phyloP scores from a whole-genome alignment of 2,113 vertebrate species.

The Ellobius talpinus region DNA sequence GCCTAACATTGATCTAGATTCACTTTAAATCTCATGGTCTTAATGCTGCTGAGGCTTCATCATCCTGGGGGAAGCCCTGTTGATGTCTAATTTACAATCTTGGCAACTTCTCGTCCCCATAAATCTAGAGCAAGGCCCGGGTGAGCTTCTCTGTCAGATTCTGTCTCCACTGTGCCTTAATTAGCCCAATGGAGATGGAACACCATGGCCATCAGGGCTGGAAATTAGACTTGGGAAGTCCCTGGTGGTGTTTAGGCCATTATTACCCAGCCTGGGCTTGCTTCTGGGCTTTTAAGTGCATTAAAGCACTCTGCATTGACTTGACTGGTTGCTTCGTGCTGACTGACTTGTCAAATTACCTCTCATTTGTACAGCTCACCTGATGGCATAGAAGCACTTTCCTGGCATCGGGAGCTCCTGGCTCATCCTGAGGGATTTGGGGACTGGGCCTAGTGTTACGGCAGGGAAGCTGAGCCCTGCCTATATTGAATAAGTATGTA shows the following conservation, averaged over 20 bases:
- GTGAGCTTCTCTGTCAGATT: conserved; percentile 51
- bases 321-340: neutral
- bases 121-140: conserved; percentile 65
- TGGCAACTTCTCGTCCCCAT: conserved; percentile 56
- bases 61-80: conserved; percentile 60
- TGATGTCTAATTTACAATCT: conserved; percentile 43
- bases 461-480: neutral
- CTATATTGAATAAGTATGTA: neutral
- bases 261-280: conserved; percentile 61
- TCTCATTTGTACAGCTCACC: conserved; percentile 64
- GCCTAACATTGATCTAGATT: neutral
- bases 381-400: conserved; percentile 65
- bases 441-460: neutral
- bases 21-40: conserved; percentile 34
- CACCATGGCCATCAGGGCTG: conserved; percentile 3
- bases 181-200: conserved; percentile 67
- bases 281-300: conserved; percentile 77
- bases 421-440: conserved; percentile 54
- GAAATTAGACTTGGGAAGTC: conserved; percentile 72
- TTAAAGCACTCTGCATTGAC: conserved; percentile 71
- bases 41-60: neutral
- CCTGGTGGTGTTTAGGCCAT: conserved; percentile 65
- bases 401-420: conserved; percentile 50
- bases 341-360: conserved; percentile 67
- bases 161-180: conserved; percentile 68